Evolutionary conservation across 1,140 invertebrate genomes (phyloP).

Genomic region (Hyles vespertilio): DNA sequence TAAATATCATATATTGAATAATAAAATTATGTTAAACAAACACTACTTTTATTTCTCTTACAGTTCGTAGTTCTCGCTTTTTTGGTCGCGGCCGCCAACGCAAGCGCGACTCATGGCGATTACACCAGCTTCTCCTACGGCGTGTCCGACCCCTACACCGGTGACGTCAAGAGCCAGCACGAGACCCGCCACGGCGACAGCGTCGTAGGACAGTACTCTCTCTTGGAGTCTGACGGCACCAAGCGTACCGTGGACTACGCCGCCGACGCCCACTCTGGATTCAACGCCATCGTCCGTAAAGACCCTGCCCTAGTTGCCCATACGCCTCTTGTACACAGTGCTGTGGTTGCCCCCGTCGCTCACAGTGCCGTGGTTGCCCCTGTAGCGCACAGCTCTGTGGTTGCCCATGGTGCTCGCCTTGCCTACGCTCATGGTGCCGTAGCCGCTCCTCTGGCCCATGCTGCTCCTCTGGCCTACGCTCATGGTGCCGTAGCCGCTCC

Average conservation of each 20-base stretch:
- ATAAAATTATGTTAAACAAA: neutral
- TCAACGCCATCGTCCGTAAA: constrained; percentile 63
- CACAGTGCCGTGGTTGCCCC: constrained; percentile 25
- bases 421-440: constrained; percentile 26
- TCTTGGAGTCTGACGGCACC: constrained; percentile 70
- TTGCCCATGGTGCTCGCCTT: constrained; percentile 27
- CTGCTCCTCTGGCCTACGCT: constrained; percentile 29
- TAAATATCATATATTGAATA: neutral
- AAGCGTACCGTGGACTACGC: constrained; percentile 73
- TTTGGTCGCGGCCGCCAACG: constrained; percentile 53
- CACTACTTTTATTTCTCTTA: constrained; percentile 18
- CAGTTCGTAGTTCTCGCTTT: constrained; percentile 60
- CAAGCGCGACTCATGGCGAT: constrained; percentile 52
- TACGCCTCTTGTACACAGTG: constrained; percentile 29
- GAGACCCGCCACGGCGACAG: constrained; percentile 75
- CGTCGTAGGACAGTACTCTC: constrained; percentile 74
- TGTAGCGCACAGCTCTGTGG: constrained; percentile 28
- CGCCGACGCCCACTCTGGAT: constrained; percentile 60
- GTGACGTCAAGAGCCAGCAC: constrained; percentile 73
- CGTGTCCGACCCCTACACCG: constrained; percentile 72
- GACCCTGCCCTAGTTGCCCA: constrained; percentile 43
- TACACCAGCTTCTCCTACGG: constrained; percentile 69
- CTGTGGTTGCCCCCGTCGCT: constrained; percentile 28
- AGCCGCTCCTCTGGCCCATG: constrained; percentile 27
- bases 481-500: constrained; percentile 34